Evolutionary conservation across 2,113 vertebrate genomes (phyloP).

Genomic region (Gila orcuttii): DNA sequence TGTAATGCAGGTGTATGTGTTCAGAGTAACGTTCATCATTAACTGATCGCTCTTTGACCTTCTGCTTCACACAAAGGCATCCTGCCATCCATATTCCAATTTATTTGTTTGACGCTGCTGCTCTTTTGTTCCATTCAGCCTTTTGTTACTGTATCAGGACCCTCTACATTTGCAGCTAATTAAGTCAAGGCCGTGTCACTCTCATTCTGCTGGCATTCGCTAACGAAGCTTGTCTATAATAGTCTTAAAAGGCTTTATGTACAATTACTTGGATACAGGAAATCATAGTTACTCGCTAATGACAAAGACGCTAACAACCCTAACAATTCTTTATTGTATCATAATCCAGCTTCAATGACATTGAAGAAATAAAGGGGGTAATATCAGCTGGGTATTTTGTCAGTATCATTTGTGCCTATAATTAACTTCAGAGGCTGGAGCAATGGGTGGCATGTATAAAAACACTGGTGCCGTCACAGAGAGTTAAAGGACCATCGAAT

Average conservation of each 20-base stretch:
- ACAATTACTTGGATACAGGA: constrained; percentile 59
- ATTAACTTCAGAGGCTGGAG: neutral
- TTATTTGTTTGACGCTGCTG: constrained; percentile 1
- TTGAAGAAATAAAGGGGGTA: constrained; percentile 24
- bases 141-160: neutral
- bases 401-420: neutral
- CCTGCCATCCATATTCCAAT: constrained; percentile 27
- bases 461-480: neutral
- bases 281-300: constrained; percentile 39
- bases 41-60: constrained; percentile 8
- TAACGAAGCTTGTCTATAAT: constrained; percentile 64
- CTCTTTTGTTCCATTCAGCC: constrained; percentile 23
- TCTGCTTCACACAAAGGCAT: constrained; percentile 33
- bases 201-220: constrained; percentile 43
- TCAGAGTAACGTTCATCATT: neutral
- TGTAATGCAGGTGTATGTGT: neutral
- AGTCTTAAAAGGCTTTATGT: constrained; percentile 57
- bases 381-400: neutral
- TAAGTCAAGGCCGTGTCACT: constrained; percentile 62
- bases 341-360: constrained; percentile 28
- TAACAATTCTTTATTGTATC: constrained; percentile 13
- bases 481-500: neutral
- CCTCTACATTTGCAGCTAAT: constrained; percentile 15
- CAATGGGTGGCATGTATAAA: constrained; percentile 35
- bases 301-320: constrained; percentile 17